Evolutionary conservation across 2,888 invertebrate species (phyloP), one percentile per base, ranked within the genome.

Genomic region (Aleiodes leptofemur): DNA sequence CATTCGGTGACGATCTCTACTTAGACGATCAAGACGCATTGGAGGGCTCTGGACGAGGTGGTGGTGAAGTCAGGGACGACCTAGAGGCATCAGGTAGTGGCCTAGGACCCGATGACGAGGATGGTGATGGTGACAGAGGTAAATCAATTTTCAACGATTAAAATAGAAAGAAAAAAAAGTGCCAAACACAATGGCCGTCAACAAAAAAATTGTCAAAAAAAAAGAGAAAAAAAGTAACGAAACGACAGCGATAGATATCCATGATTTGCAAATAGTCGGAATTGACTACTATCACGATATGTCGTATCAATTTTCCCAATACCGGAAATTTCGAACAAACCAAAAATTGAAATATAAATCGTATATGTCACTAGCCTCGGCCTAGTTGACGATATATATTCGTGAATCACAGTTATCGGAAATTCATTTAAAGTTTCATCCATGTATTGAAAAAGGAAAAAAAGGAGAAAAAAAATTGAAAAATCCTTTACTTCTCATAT

Each of bases 21-120:
- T 92, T 95, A 88, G 95, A 95, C 90, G 95, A 95, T 90, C 89
- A 89, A 77, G 95, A 94, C 86, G 93, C 92, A 85, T 92, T 94
- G 85, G 95, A 95, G 88, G 94, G 94, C 77, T 94, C 94, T 83
- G 93, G 94, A 82, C 90, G 90, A 74, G 93, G 91, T 82, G 91
- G 92, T 82, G 92, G 92, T 79, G 94, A 93, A 90, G 92, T 95
- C 91, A 93, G 92, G 87, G 92, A 93, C 90, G 95, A 96, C 90
- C 90, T 93, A 82, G 96, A 96, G 91, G 94, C 95, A 87, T 96
- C 96, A 87, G 96, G 96, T 85, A 96, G 96, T 89, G 96, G 96
- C 81, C 94, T 93, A 91, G 96, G 96, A 81, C 94, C 95, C 79
- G 95, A 95, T 91, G 96, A 96, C 92, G 96, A 96, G 87, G 95